These are phyloP conservation scores for Deroplatys truncata DNA, from an alignment of 2,888 invertebrate species.

Conservation along the genomic window DNA sequence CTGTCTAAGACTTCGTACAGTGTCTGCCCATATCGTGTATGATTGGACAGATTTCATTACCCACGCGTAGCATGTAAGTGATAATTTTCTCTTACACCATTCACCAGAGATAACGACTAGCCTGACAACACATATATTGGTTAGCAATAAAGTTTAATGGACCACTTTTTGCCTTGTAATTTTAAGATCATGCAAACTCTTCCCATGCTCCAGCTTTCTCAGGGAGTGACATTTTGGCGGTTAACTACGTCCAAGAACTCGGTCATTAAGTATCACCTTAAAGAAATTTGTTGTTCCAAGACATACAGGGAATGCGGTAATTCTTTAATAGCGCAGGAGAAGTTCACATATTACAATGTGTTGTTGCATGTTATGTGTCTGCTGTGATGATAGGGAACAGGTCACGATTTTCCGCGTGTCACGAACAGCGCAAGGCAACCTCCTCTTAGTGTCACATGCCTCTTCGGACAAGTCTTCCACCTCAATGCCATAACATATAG, in stretches of 20 bases:
- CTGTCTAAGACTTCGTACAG: too few relatives aligned
- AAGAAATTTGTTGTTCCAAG: background rate
- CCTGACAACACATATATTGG: too few relatives aligned
- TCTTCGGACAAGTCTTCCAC: conserved; percentile 8
- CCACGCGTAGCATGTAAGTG: too few relatives aligned
- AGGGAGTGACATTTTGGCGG: background rate
- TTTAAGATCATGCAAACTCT: background rate
- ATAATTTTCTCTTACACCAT: too few relatives aligned
- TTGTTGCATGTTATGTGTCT: background rate
- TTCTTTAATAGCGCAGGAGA: background rate
- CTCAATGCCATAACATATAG: background rate
- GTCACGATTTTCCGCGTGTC: conserved; percentile 10
- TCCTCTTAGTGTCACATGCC: conserved; percentile 13
- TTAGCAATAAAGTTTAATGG: background rate
- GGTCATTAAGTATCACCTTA: background rate
- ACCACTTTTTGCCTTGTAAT: background rate
- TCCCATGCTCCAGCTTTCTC: background rate
- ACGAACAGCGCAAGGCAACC: conserved; percentile 2
- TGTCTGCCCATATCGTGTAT: too few relatives aligned
- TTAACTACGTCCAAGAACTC: background rate
- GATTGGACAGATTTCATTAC: too few relatives aligned
- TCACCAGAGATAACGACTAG: too few relatives aligned
- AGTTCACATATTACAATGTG: background rate
- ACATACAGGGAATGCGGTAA: background rate
- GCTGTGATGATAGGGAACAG: conserved; percentile 12